Percentiles rank a stretch among this genome's conserved stretches.
Conservation (phyloP, 1,140 invertebrate genomes). For the Mactra quadrangularis region DNA sequence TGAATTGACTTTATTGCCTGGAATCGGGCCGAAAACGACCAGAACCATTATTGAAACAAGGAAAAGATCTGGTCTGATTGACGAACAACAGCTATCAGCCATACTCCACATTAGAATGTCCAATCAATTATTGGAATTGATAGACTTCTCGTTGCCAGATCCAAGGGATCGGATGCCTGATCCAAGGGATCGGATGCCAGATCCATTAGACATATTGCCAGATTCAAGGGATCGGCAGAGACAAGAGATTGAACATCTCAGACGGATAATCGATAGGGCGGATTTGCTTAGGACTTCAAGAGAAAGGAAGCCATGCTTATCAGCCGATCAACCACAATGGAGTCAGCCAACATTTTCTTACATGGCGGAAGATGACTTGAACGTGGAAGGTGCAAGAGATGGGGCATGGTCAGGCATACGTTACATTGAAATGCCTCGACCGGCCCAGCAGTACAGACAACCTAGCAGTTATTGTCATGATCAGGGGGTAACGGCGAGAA, state of each 20-base stretch:
- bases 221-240: background rate
- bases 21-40: too few species aligned
- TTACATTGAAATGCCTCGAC: background rate
- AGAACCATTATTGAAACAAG: too few species aligned
- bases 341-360: background rate
- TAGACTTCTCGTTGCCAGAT: slow-evolving; percentile 5
- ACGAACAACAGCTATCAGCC: too few species aligned
- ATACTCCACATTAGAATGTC: background rate
- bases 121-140: background rate
- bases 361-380: background rate
- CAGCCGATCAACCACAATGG: too few species aligned
- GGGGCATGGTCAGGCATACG: background rate
- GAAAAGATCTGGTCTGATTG: too few species aligned
- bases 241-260: background rate
- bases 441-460: background rate
- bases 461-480: background rate
- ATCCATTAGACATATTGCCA: too few species aligned
- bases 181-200: too few species aligned
- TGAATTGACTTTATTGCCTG: too few species aligned
- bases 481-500: too few species aligned
- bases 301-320: background rate
- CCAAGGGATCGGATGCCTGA: too few species aligned
- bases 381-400: background rate
- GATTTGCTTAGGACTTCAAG: background rate
- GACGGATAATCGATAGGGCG: background rate